Percentiles rank a stretch among this genome's conserved stretches.
phyloP scores from a whole-genome alignment of 2,797 vertebrate genomes.

The Ptychobarbus kaznakovi region DNA sequence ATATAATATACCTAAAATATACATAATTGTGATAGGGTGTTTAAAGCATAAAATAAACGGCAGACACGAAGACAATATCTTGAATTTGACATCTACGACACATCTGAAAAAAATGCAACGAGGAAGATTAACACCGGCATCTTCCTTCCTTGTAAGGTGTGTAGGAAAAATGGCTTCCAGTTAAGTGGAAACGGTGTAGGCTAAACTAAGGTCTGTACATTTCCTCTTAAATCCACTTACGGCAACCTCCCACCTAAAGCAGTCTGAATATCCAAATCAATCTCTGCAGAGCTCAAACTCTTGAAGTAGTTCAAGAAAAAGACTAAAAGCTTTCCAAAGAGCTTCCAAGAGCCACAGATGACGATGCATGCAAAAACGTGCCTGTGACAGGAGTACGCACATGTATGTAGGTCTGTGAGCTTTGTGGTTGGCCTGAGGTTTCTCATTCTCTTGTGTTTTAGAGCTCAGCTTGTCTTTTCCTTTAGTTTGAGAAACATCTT shows the following conservation, averaged over 20 bases:
- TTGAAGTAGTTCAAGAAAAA: neutral
- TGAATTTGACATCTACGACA: neutral
- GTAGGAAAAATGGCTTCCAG: neutral
- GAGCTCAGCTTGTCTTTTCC: slow-evolving; percentile 45
- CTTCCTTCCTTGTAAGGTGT: neutral
- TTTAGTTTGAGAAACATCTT: slow-evolving; percentile 14
- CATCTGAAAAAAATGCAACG: neutral
- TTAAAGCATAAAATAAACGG: neutral
- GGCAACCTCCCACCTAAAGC: neutral
- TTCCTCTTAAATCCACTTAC: slow-evolving; percentile 43
- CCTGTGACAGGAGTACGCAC: slow-evolving; percentile 13
- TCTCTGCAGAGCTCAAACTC: neutral
- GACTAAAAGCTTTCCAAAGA: slow-evolving; percentile 23
- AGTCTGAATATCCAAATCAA: neutral
- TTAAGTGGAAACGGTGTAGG: neutral
- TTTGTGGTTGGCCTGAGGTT: slow-evolving; percentile 57
- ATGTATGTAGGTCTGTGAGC: slow-evolving; percentile 38
- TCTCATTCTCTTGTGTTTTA: slow-evolving; percentile 45
- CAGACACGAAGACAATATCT: neutral
- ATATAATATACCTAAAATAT: neutral
- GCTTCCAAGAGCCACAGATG: neutral
- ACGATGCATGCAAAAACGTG: slow-evolving; percentile 20
- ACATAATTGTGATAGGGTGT: neutral
- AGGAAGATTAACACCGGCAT: neutral
- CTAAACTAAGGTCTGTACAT: neutral